These are phyloP conservation scores for Pseudorectes ferrugineus DNA, from an alignment of 2,113 vertebrate species.

Conservation along the genomic window DNA sequence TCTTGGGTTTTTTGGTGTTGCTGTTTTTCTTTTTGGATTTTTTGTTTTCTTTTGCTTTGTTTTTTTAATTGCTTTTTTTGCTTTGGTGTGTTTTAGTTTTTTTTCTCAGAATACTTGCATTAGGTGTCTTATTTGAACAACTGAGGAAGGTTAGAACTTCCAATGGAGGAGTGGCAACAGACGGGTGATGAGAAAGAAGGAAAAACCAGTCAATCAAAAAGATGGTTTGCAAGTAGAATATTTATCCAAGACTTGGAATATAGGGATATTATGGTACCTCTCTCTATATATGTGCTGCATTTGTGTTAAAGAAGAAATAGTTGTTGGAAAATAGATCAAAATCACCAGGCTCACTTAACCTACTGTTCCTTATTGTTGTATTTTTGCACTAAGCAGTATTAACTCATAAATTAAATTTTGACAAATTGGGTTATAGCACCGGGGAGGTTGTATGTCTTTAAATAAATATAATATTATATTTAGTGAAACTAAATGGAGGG, in stretches of 20 bases:
- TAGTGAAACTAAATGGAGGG: not conserved
- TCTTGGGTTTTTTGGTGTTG: not conserved
- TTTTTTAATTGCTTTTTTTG: not conserved
- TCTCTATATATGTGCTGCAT: not conserved
- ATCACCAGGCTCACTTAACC: not conserved
- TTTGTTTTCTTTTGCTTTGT: not conserved
- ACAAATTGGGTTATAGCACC: not conserved
- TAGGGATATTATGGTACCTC: not conserved
- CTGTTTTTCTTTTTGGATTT: not conserved
- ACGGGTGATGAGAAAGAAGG: not conserved
- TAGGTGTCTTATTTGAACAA: not conserved
- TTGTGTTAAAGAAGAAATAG: not conserved
- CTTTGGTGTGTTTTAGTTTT: not conserved
- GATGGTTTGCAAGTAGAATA: not conserved
- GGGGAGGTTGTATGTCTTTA: not conserved
- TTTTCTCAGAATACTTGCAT: not conserved
- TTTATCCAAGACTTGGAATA: not conserved
- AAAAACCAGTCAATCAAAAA: not conserved
- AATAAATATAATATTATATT: not conserved
- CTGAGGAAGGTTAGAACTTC: not conserved
- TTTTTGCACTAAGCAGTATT: not conserved
- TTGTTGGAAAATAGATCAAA: not conserved
- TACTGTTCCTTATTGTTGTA: not conserved
- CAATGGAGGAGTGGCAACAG: not conserved
- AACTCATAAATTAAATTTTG: not conserved